Percentiles rank a stretch among this genome's conserved stretches.
Evolutionary conservation across 2,888 invertebrate species (phyloP).

Genomic region (Aproaerema taeniolella): DNA sequence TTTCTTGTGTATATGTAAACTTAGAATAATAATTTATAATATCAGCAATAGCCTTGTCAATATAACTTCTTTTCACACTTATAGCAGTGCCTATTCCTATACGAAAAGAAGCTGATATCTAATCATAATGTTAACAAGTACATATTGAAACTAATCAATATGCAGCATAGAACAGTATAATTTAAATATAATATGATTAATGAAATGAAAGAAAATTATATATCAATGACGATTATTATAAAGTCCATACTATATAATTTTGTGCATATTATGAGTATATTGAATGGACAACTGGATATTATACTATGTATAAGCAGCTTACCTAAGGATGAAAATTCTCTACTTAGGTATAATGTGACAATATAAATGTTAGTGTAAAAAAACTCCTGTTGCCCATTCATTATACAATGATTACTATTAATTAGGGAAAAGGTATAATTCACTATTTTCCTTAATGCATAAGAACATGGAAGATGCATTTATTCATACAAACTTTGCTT

Average conservation of each 20-base stretch:
- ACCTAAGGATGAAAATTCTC: neutral
- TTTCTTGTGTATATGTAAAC: neutral
- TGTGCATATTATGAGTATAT: slow-evolving; percentile 46
- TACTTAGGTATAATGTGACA: no score
- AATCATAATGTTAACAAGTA: no score
- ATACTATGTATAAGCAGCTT: neutral
- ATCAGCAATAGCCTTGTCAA: slow-evolving; percentile 17
- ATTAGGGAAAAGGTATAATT: neutral
- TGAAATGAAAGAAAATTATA: slow-evolving; percentile 5
- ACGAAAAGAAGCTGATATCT: no score
- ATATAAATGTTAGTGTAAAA: no score
- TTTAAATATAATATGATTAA: slow-evolving; percentile 10
- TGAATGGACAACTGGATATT: slow-evolving; percentile 1
- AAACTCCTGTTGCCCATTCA: slow-evolving; percentile 1
- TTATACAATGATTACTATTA: neutral
- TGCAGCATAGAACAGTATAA: no score
- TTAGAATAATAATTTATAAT: neutral
- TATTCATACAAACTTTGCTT: slow-evolving; percentile 15
- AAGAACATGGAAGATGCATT: slow-evolving; percentile 18
- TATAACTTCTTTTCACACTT: neutral
- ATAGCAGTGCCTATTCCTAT: slow-evolving; percentile 1
- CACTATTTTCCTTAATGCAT: neutral
- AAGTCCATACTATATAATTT: slow-evolving; percentile 44
- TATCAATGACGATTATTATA: slow-evolving; percentile 16
- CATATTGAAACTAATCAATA: no score